Evolutionary conservation across 2,888 invertebrate species (phyloP).

Genomic region (Cepaea hortensis): DNA sequence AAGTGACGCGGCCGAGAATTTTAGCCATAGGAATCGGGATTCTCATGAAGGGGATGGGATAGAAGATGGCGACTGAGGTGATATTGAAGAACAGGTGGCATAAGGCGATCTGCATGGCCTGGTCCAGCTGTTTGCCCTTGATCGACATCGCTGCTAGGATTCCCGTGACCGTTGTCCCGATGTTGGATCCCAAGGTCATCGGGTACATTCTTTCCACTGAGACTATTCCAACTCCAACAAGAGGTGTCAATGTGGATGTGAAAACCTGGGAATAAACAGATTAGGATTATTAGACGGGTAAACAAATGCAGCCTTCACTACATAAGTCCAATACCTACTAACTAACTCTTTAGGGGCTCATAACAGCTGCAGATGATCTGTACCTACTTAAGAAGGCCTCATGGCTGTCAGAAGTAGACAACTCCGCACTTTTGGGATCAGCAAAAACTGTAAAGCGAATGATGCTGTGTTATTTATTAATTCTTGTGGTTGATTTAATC

Average conservation of each 20-base stretch:
- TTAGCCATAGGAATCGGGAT: constrained; percentile 78
- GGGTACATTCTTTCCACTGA: constrained; percentile 71
- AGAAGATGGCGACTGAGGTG: constrained; percentile 78
- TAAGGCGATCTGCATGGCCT: constrained; percentile 61
- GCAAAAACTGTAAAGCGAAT: no score
- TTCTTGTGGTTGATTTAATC: no score
- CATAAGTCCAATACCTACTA: no score
- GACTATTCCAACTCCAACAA: constrained; percentile 71
- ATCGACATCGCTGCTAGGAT: constrained; percentile 68
- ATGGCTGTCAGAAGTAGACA: no score
- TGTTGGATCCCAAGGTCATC: constrained; percentile 70
- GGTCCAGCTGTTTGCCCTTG: constrained; percentile 46
- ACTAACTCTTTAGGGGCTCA: no score
- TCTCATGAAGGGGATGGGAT: constrained; percentile 78
- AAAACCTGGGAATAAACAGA: constrained; percentile 56
- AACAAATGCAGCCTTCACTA: no score
- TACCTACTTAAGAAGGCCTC: no score
- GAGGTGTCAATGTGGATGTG: constrained; percentile 70
- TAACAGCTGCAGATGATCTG: no score
- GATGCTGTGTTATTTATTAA: no score
- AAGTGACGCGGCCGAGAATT: constrained; percentile 78
- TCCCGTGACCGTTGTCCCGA: constrained; percentile 71
- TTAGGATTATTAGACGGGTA: no score
- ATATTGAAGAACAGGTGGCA: constrained; percentile 76
- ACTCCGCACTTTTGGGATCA: no score